Percentiles rank a stretch among this genome's conserved stretches.
Evolutionary conservation across 2,888 invertebrate species (phyloP).

Genomic region (Amiota mariae): DNA sequence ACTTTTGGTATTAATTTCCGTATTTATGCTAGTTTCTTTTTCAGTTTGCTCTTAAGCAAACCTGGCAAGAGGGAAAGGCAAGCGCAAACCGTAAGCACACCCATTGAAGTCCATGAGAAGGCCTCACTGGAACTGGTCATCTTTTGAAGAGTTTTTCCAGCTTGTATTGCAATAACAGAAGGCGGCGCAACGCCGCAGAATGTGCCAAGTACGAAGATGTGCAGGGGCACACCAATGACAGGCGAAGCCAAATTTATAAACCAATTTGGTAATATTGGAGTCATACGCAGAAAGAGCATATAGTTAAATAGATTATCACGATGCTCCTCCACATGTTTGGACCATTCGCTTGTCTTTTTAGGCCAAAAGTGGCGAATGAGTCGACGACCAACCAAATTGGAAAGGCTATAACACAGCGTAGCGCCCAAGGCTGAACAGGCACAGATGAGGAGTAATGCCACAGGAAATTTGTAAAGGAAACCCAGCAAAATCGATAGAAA

Average conservation of each 20-base stretch:
- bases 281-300: conserved; percentile 96
- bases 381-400: conserved; percentile 89
- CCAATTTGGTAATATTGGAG: conserved; percentile 99
- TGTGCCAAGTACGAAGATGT: conserved; percentile 95
- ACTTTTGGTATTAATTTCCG: no score
- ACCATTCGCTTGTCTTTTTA: conserved; percentile 89
- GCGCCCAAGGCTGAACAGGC: conserved; percentile 97
- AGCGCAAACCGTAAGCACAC: conserved; percentile 85
- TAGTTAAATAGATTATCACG: conserved; percentile 93
- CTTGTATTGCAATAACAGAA: conserved; percentile 97
- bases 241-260: conserved; percentile 91
- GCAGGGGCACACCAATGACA: conserved; percentile 94
- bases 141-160: conserved; percentile 95
- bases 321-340: conserved; percentile 87
- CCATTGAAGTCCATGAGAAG: conserved; percentile 90
- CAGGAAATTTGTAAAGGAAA: conserved; percentile 93
- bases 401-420: conserved; percentile 93
- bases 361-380: conserved; percentile 92
- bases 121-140: conserved; percentile 91
- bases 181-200: conserved; percentile 98
- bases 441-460: conserved; percentile 91
- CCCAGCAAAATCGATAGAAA: conserved; percentile 98
- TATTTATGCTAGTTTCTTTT: conserved; percentile 69
- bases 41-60: conserved; percentile 86
- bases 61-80: conserved; percentile 90